phyloP scores from a whole-genome alignment of 2,113 vertebrate genomes.

The Actenoides lindsayi region DNA sequence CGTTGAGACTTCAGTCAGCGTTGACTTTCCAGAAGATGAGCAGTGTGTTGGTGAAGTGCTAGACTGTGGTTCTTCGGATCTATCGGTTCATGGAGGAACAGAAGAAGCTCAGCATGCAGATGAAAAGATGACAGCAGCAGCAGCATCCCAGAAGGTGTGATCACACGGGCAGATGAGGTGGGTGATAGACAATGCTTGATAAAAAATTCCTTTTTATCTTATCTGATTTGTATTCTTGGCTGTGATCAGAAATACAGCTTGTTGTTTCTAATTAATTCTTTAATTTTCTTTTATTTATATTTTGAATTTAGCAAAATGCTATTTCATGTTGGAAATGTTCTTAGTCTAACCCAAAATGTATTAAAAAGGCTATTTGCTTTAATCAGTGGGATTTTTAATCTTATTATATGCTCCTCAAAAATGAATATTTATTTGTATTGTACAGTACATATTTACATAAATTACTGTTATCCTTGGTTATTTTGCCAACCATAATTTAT shows the following conservation, averaged over 20 bases:
- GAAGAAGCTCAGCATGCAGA: constrained; percentile 59
- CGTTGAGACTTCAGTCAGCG: neutral
- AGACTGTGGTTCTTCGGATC: constrained; percentile 61
- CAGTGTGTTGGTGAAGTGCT: constrained; percentile 40
- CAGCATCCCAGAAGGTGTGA: constrained; percentile 66
- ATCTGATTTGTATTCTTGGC: constrained; percentile 82
- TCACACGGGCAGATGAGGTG: constrained; percentile 79
- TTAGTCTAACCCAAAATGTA: neutral
- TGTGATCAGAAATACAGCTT: constrained; percentile 74
- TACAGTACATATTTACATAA: constrained; percentile 40
- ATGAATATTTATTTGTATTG: constrained; percentile 38
- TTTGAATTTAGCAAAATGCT: constrained; percentile 71
- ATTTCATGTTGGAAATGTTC: neutral
- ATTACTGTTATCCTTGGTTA: constrained; percentile 56
- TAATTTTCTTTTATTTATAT: constrained; percentile 72
- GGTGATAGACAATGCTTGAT: constrained; percentile 84
- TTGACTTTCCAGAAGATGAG: neutral
- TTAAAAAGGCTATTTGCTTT: constrained; percentile 25
- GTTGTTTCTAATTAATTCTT: constrained; percentile 67
- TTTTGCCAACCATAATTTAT: constrained; percentile 57
- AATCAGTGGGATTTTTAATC: constrained; percentile 42
- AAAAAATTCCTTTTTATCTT: constrained; percentile 84
- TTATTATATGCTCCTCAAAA: constrained; percentile 57
- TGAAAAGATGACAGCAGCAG: constrained; percentile 72
- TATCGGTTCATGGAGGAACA: constrained; percentile 31